Evolutionary conservation across 2,797 vertebrate species (phyloP).

Genomic region (Parauchenoglanis punctatus): DNA sequence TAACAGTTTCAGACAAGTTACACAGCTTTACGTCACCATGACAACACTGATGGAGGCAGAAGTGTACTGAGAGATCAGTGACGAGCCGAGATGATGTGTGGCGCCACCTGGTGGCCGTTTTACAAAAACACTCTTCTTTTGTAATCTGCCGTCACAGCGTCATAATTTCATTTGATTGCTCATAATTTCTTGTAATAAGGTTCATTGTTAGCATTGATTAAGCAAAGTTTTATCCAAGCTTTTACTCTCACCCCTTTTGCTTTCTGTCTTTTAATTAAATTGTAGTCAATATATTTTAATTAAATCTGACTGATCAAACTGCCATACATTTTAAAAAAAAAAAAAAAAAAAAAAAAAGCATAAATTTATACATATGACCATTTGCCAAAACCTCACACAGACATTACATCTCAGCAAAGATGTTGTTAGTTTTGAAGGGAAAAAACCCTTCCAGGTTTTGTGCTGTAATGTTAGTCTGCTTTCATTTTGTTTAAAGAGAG

Average conservation of each 20-base stretch:
- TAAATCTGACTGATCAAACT: not conserved
- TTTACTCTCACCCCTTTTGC: not conserved
- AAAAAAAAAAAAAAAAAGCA: too few relatives aligned
- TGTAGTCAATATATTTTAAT: not conserved
- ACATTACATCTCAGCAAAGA: not conserved
- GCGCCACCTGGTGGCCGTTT: constrained; percentile 17
- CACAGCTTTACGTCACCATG: not conserved
- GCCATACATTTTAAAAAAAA: too few relatives aligned
- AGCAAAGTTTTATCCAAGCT: not conserved
- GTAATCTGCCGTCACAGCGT: not conserved
- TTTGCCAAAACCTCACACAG: too few relatives aligned
- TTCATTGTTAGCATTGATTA: not conserved
- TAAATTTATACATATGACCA: too few relatives aligned
- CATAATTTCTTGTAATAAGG: not conserved
- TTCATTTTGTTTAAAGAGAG: not conserved
- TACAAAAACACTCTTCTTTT: not conserved
- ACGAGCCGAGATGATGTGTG: not conserved
- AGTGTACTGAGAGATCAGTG: not conserved
- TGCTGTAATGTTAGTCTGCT: too few relatives aligned
- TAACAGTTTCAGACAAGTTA: not conserved
- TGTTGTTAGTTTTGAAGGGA: too few relatives aligned
- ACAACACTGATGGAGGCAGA: not conserved
- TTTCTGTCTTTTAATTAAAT: not conserved
- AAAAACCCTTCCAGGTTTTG: too few relatives aligned
- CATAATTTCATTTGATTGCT: not conserved